Conservation (phyloP, 2,888 invertebrate species). For the Dasypogon diadema region DNA sequence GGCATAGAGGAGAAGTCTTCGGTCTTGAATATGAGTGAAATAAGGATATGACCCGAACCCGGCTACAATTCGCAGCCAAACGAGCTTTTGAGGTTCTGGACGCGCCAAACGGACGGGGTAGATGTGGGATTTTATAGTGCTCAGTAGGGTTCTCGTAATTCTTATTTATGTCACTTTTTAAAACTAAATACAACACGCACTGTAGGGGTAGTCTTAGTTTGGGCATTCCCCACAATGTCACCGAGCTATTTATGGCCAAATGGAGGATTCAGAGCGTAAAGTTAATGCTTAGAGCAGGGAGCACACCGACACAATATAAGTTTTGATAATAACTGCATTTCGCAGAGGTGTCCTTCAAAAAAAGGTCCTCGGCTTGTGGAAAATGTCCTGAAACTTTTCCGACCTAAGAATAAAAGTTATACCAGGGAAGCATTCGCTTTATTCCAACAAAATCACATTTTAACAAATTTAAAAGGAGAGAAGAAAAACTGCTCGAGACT, state of each 20-base stretch:
- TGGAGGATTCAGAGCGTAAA: slow-evolving; percentile 28
- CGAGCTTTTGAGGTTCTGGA: neutral
- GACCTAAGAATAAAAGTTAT: no score
- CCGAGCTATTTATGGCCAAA: slow-evolving; percentile 34
- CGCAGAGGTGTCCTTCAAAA: no score
- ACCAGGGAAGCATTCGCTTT: no score
- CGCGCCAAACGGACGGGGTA: neutral
- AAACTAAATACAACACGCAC: slow-evolving; percentile 43
- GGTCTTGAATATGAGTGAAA: slow-evolving; percentile 21
- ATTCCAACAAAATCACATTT: no score
- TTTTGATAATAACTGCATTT: no score
- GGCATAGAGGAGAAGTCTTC: slow-evolving; percentile 23
- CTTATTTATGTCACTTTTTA: slow-evolving; percentile 50
- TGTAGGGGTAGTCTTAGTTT: slow-evolving; percentile 17
- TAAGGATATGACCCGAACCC: slow-evolving; percentile 2
- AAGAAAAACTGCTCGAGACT: no score
- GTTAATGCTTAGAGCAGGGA: neutral
- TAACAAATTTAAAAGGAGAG: no score
- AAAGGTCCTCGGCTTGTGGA: no score
- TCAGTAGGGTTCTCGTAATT: slow-evolving; percentile 44
- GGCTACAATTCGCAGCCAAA: no score
- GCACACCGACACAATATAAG: no score
- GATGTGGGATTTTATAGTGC: slow-evolving; percentile 33
- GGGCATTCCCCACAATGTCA: slow-evolving; percentile 31
- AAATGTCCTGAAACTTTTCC: no score